Evolutionary conservation across 2,797 vertebrate genomes (phyloP), one percentile per base, ranked within the genome.

Genomic region (Lithobates pipiens): DNA sequence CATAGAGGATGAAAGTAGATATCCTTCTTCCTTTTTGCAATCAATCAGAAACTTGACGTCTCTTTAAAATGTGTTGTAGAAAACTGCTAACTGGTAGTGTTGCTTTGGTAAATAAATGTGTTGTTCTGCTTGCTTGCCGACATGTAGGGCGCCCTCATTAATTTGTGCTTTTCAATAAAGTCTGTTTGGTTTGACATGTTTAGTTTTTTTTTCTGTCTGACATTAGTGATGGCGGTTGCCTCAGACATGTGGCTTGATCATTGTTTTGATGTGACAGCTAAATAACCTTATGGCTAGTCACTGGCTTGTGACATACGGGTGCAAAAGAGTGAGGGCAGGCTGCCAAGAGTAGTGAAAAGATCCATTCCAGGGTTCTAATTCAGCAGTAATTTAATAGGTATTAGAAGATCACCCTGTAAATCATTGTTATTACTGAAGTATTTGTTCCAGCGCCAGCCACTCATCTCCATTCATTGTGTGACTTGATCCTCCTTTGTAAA

Each of bases 331-430:
- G 71, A 7, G 67, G 50, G 27, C 72, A 61, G 0, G 10, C 25
- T 79, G 80, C 89, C 89, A 88, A 86, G 4, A 83, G 69, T 83
- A 74, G 73, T 42, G 25, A 82, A 85, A 90, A 80, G 32, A 89
- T 10, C 61, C 15, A 54, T 73, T 88, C 88, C 85, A 83, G 77
- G 68, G 46, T 80, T 79, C 79, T 88, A 89, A 79, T 93, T 92
- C 88, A 83, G 77, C 81, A 44, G 29, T 83, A 69, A 57, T 88
- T 86, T 85, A 86, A 76, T 82, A 87, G 67, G 39, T 88, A 87
- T 88, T 88, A 81, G 32, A 88, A 80, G 79, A 90, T 91, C 82
- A 79, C 50, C 65, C 83, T 90, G 82, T 34, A 89, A 90, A 91
- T 91, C 88, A 83, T 87, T 88, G 27, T 91, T 90, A 89, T 90